Base-by-base conservation (phyloP, 2,888 invertebrate species). In the Dione juno region DNA sequence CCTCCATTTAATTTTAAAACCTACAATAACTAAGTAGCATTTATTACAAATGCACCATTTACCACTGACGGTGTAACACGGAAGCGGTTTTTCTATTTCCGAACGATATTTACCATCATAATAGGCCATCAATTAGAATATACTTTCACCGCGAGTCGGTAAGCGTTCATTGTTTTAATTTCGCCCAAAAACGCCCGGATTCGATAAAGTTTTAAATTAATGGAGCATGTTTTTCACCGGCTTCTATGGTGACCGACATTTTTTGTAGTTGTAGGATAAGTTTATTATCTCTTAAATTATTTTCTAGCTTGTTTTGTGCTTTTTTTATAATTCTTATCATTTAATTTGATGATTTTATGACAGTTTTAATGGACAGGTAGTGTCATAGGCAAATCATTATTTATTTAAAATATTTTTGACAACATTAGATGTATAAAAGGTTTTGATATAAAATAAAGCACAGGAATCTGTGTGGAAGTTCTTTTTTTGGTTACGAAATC, bases 201-300 rank as follows among this genome's bases (percentile, higher is more conserved):
- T 80, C 78, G 77, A 81, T 79, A 80, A 78, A 80, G 81, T 79
- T 74, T 81, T 78, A 79, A 84, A 83, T 86, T 87, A 86, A 84
- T 87, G 86, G 87, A 82, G 81, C 81, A 80, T 78, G 77, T 76
- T 79, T 78, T 78, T 82, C 80, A 77, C 79, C 77, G 80, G 73
- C 71, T 74, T 68, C 71, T 70, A 58, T n/a, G 67, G 67, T 66
- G 66, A 40, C 61, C 50, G 71, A 19, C 1, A 40, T 8, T 66
- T 57, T 28, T 1, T n/a, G 45, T 48, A 59, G n/a, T 40, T 57
- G 16, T 0, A 11, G 37, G 57, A 57, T 16, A 57, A 13, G n/a
- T 37, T 50, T 9, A 16, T 10, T 28, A 28, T 28, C 3, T 28
- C 28, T 28, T 28, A n/a, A n/a, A n/a, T n/a, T n/a, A n/a, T n/a